Evolutionary conservation across 2,113 vertebrate species (phyloP).

Genomic region (Lycocorax pyrrhopterus): DNA sequence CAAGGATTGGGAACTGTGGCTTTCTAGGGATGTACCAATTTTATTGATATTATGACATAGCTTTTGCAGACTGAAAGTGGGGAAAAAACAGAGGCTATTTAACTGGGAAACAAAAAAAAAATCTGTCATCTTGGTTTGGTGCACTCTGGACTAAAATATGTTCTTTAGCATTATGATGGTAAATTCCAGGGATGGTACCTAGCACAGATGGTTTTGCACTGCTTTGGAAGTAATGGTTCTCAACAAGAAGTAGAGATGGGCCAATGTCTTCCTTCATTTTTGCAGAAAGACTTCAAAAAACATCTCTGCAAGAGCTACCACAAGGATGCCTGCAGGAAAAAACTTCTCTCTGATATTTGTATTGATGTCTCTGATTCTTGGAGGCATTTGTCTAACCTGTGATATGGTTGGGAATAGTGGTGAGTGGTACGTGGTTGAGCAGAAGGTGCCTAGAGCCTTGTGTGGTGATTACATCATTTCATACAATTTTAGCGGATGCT

Average conservation of each 20-base stretch:
- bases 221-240: neutral
- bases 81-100: neutral
- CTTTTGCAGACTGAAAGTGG: neutral
- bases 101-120: neutral
- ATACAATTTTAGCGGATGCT: neutral
- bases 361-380: neutral
- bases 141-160: neutral
- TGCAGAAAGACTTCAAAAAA: neutral
- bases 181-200: neutral
- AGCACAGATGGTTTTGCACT: neutral
- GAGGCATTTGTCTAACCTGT: neutral
- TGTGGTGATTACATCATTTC: neutral
- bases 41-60: neutral
- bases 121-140: neutral
- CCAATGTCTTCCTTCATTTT: neutral
- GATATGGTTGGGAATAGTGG: neutral
- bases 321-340: neutral
- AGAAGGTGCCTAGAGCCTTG: neutral
- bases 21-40: neutral
- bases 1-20: neutral
- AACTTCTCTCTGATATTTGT: neutral
- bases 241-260: neutral
- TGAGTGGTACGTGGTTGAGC: neutral
- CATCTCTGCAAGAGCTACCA: neutral
- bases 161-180: neutral